Conservation (phyloP, 2,888 invertebrate genomes). For the Stenurella melanura region DNA sequence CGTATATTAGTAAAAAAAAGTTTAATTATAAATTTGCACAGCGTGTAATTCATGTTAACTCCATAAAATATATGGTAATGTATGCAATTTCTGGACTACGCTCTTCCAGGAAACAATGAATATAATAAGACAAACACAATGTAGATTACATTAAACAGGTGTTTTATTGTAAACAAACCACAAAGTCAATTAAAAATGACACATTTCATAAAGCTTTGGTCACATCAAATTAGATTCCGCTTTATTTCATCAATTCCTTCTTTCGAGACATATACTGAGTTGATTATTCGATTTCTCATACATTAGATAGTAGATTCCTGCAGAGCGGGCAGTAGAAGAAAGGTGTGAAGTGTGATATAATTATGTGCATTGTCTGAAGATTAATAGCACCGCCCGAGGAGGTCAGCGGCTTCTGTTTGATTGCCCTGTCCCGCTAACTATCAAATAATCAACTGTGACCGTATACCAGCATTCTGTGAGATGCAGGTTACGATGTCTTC, state of each 20-base stretch:
- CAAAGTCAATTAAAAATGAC: slow-evolving; percentile 13
- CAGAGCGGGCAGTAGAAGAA: slow-evolving; percentile 48
- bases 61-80: neutral
- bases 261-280: neutral
- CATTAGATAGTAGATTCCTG: slow-evolving; percentile 32
- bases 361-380: slow-evolving; percentile 72
- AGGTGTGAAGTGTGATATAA: slow-evolving; percentile 72
- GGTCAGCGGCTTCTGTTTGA: slow-evolving; percentile 72
- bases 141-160: slow-evolving; percentile 13
- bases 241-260: slow-evolving; percentile 21
- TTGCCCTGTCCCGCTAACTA: slow-evolving; percentile 67
- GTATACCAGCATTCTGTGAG: slow-evolving; percentile 36
- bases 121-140: neutral
- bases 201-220: slow-evolving; percentile 2
- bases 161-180: slow-evolving; percentile 17
- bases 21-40: too few relatives aligned
- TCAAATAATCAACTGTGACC: slow-evolving; percentile 70
- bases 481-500: slow-evolving; percentile 37
- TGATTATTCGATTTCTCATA: slow-evolving; percentile 20
- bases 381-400: slow-evolving; percentile 70
- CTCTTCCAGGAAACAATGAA: neutral
- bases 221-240: slow-evolving; percentile 27
- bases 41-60: neutral
- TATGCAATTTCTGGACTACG: neutral
- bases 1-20: too few relatives aligned